Base-by-base conservation (phyloP, 2,797 vertebrate genomes). In the Oreortyx pictus region DNA sequence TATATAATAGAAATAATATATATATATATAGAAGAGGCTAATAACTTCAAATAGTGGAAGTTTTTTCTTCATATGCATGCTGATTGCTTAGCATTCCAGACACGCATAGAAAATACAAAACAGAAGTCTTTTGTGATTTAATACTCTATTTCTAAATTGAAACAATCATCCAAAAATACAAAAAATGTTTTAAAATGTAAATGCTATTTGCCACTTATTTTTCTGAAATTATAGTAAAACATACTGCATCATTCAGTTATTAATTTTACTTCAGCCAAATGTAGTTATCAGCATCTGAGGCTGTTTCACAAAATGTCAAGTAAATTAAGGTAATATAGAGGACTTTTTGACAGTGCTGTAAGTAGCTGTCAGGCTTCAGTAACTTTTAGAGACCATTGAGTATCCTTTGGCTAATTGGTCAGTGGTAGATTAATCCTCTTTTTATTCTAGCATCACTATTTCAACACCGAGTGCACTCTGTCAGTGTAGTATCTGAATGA, bases 351-450 rank as follows among this genome's bases (percentile, higher is more conserved):
- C 85, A 93, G 95, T 93, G 95, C 95, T 96, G 98, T 97, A 97
- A 95, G 96, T 97, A 97, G 96, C 96, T 97, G 97, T 97, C 97
- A 97, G 96, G 98, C 93, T 98, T 98, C 97, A 98, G 97, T 97
- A 98, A 97, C 97, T 97, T 98, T 97, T 95, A 97, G 97, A 98
- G 98, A 98, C 97, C 97, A 98, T 97, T 98, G 98, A 98, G 97
- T 97, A 97, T 93, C 97, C 95, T 97, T 97, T 97, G 97, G 97
- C 97, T 98, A 98, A 98, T 98, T 98, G 97, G 97, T 97, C 97
- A 98, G 97, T 97, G 96, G 97, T 97, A 98, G 96, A 98, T 97
- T 97, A 98, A 98, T 98, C 97, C 95, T 97, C 94, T 97, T 97
- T 97, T 98, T 97, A 98, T 97, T 97, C 97, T 92, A 97, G 96